phyloP scores from a whole-genome alignment of 1,140 invertebrate species.

The Odontomachus brunneus region DNA sequence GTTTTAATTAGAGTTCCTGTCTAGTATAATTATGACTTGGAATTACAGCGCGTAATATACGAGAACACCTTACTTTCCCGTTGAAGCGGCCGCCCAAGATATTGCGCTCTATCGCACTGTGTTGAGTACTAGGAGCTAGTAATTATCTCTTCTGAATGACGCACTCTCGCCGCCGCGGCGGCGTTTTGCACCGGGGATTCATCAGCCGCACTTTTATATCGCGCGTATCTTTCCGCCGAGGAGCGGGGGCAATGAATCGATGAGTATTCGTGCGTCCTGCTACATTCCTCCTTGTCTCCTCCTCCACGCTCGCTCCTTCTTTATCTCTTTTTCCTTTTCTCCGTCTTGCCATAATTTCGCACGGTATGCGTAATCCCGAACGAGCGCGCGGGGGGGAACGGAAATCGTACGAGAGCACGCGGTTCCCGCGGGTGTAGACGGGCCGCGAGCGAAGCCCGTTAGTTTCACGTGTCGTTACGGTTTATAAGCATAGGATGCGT shows the following conservation, averaged over 20 bases:
- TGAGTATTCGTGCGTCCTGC: not conserved
- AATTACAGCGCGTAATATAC: slow-evolving; percentile 56
- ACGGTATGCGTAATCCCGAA: slow-evolving; percentile 51
- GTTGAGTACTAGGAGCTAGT: slow-evolving; percentile 54
- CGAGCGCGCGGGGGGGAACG: slow-evolving; percentile 34
- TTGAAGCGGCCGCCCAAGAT: slow-evolving; percentile 48
- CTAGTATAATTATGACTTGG: slow-evolving; percentile 60
- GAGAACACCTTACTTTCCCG: slow-evolving; percentile 47
- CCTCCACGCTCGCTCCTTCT: not conserved
- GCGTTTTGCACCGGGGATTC: slow-evolving; percentile 43
- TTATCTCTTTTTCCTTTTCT: not conserved
- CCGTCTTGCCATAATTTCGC: slow-evolving; percentile 28
- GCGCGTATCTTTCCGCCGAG: not conserved
- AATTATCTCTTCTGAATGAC: slow-evolving; percentile 62
- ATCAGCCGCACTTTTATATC: slow-evolving; percentile 46
- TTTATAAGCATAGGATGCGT: slow-evolving; percentile 82
- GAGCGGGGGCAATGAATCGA: not conserved
- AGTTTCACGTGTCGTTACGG: slow-evolving; percentile 83
- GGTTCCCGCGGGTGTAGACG: slow-evolving; percentile 66
- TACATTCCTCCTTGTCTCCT: not conserved
- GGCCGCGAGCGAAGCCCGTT: slow-evolving; percentile 75
- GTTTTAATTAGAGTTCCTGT: slow-evolving; percentile 62
- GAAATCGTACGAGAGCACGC: slow-evolving; percentile 40
- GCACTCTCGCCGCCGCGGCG: slow-evolving; percentile 35
- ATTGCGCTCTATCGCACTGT: slow-evolving; percentile 52